Base-by-base conservation (phyloP, 1,140 invertebrate genomes). In the Caligus rogercresseyi region DNA sequence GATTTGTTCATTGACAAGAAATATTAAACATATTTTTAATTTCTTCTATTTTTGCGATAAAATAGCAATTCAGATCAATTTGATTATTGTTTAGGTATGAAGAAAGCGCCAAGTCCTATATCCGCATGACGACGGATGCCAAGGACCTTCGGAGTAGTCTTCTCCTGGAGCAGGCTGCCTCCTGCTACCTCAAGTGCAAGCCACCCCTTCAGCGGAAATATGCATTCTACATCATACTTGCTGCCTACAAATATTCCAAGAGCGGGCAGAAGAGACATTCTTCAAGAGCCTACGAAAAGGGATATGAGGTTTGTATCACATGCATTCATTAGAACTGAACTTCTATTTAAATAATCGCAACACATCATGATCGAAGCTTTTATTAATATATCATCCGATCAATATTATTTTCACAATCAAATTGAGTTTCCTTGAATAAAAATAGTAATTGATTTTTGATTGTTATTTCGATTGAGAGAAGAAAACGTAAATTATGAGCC, bases 151-250 rank as follows among this genome's bases (percentile, higher is more conserved):
- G 57, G 11, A 60, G 57, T 43, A 43, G 24, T 7, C 74, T 98
- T 64, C 75, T 97, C 55, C 74, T 98, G 15, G 94, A 98, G 75
- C 93, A 97, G 74, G 91, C 93, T 0, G 85, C 92, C 0, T 86
- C 93, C 70, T 94, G 89, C 71, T 97, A 91, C 71, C 76, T 96
- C 21, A 74, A 77, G 60, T 80, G 77, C 1, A 80, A 81, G 52
- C 79, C 80, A 1, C 79, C 80, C 15, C 86, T 90, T 82, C 80
- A 86, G 64, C 77, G 93, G 54, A 97, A 96, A 73, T 96, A 93
- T 73, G 87, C 92, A n/a, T 96, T 97, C 72, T 90, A 97, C 70
- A 86, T 91, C 77, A 90, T 97, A 18, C 75, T 98, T 15, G 89
- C 93, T 54, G 93, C 93, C 2, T 88, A 95, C 73, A 77, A 91